Evolutionary conservation across 2,113 vertebrate species (phyloP).

Genomic region (Ascaphus truei): DNA sequence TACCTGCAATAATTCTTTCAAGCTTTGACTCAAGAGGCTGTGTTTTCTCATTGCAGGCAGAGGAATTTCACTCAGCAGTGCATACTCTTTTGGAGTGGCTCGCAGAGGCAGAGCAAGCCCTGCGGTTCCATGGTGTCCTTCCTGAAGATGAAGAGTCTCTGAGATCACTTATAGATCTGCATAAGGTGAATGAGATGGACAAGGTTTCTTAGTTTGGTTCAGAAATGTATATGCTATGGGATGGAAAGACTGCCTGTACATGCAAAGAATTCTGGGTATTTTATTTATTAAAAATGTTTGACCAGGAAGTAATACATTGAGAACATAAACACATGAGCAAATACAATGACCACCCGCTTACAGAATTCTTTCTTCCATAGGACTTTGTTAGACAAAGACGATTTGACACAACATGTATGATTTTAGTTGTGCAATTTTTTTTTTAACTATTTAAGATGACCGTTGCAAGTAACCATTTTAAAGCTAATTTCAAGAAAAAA

Average conservation of each 20-base stretch:
- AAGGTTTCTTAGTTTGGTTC: too few species aligned
- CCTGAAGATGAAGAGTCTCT: slow-evolving; percentile 94
- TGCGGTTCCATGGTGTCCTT: slow-evolving; percentile 90
- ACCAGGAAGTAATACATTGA: too few species aligned
- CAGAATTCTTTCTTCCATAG: too few species aligned
- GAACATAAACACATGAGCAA: neutral
- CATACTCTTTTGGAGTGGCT: slow-evolving; percentile 94
- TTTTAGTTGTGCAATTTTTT: too few species aligned
- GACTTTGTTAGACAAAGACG: slow-evolving; percentile 24
- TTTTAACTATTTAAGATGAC: too few species aligned
- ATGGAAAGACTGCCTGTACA: too few species aligned
- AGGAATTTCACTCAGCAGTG: slow-evolving; percentile 93
- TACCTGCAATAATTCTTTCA: slow-evolving; percentile 16
- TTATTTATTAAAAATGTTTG: too few species aligned
- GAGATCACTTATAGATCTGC: slow-evolving; percentile 80
- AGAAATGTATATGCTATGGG: too few species aligned
- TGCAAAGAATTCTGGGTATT: too few species aligned
- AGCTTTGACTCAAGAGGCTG: slow-evolving; percentile 12
- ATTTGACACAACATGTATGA: neutral
- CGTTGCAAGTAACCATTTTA: too few species aligned
- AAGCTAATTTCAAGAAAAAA: too few species aligned
- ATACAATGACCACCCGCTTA: neutral
- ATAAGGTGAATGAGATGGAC: slow-evolving; percentile 83
- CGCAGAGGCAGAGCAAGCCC: slow-evolving; percentile 89
- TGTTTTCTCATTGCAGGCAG: slow-evolving; percentile 67